Evolutionary conservation across 1,140 invertebrate genomes (phyloP), one percentile per base, ranked within the genome.

Genomic region (Druon quercuslanigerum): DNA sequence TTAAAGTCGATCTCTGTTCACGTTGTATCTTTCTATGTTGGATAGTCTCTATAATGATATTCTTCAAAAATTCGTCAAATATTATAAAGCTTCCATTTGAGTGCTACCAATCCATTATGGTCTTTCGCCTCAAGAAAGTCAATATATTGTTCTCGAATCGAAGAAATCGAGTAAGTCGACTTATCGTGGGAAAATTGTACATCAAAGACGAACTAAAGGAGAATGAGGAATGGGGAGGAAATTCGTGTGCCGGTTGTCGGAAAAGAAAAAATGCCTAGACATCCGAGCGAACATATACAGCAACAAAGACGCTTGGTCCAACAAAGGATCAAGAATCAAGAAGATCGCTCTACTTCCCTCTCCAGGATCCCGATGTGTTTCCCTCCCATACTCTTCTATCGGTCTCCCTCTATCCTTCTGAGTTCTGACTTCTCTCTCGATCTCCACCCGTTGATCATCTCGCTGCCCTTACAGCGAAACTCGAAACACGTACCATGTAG

Each of bases 191-290:
- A 80, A 80, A 74, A 75, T 57, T 40, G 50, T 77, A 51, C 72
- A 75, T 54, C 71, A 51, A 73, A 77, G 40, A 51, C 46, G 75
- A 40, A 60, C 54, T 33, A 74, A 78, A 73, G 74, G 72, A 66
- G 50, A 70, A 76, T 73, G 33, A 66, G 33, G 60, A 80, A 73
- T 74, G 81, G 83, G 83, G 80, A 85, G 84, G 82, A 85, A 85
- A 86, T 85, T 86, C 84, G 85, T 84, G 80, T 85, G 84, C 79
- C 78, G 79, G 77, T 80, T 79, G 80, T 84, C 79, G 81, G 78
- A 79, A 79, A 80, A 33, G 80, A 82, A 86, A 83, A 86, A 82
- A 84, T 74, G 11, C 52, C 56, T 77, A 76, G 77, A 82, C 81
- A 80, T 83, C 71, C 71, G 79, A 80, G 82, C 76, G 73, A 79